Evolutionary conservation across 2,888 invertebrate genomes (phyloP), one percentile per base, ranked within the genome.

Genomic region (Chaitophorus viminalis): DNA sequence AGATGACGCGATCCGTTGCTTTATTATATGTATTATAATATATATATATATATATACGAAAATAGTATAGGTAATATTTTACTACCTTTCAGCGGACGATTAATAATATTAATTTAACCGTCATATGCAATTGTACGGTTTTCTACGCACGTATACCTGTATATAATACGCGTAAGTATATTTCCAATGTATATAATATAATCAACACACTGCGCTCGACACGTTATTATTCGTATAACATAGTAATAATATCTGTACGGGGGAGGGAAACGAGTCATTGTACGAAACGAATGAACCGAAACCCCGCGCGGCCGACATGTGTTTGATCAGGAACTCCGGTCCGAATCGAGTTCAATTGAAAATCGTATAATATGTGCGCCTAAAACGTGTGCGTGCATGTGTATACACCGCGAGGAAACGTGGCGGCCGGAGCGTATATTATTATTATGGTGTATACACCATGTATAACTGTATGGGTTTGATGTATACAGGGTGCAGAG

Each of bases 231-330:
- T n/a, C n/a, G n/a, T n/a, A 36, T 11, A 74, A 36, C 74, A 18
- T 70, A 70, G 29, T 70, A 70, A 29, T 65, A 70, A 9, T 70
- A 70, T 4, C n/a, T 29, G 68, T 70, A 29, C 3, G 1, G 33
- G 33, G n/a, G 72, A 31, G 65, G 65, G 46, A 76, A 84, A 76
- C 84, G 86, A 81, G 72, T 75, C 81, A 87, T 87, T 87, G 87
- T 87, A 75, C 87, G 65, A 81, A 81, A 87, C 87, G 87, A 87
- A 87, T 87, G 87, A 65, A 87, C 87, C 87, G 79, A 74, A 81
- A 74, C 87, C 70, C 65, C 33, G 79, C 29, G 54, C 70, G 72
- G 36, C 72, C 60, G 79, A 87, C 87, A 87, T 87, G 78, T 79
- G 77, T 78, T 79, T 72, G 78, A 78, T 70, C 87, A 86, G 86